These are phyloP conservation scores for Drosophila tsacasi DNA, from an alignment of 1,140 invertebrate species.

Conservation along the genomic window DNA sequence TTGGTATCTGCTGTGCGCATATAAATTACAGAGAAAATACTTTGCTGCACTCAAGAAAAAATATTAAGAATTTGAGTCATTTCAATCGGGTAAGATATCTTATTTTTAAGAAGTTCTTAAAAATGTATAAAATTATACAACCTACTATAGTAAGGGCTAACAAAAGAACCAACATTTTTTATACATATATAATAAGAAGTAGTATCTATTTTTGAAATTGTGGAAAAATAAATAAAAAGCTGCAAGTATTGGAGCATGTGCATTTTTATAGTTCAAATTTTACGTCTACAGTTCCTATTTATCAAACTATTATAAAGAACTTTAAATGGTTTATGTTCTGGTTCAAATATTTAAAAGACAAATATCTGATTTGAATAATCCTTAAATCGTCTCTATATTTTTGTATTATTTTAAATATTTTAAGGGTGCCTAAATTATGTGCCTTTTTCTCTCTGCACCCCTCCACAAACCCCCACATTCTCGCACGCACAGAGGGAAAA, in stretches of 20 bases:
- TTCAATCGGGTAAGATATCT: neutral
- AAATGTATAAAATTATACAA: neutral
- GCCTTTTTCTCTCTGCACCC: neutral
- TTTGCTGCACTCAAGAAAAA: slow-evolving; percentile 16
- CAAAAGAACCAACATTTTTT: no score
- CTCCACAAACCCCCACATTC: slow-evolving; percentile 1
- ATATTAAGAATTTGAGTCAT: neutral
- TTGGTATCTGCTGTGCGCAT: slow-evolving; percentile 56
- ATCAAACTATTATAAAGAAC: no score
- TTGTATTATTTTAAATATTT: no score
- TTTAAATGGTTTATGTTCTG: neutral
- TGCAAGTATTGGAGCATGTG: no score
- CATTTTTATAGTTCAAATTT: no score
- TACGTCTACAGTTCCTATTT: neutral
- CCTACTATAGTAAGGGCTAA: no score
- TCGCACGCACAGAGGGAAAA: neutral
- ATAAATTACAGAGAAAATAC: slow-evolving; percentile 56
- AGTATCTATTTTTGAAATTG: no score
- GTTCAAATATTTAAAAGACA: neutral
- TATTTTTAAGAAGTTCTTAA: neutral
- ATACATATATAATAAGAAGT: no score
- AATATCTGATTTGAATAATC: no score
- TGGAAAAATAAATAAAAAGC: no score
- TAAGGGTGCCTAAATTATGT: no score
- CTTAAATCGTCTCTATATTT: neutral